Evolutionary conservation across 92 coral and sea anemone species (phyloP), one percentile per base, ranked within the genome.

Genomic region (Zoanthus sansibaricus): DNA sequence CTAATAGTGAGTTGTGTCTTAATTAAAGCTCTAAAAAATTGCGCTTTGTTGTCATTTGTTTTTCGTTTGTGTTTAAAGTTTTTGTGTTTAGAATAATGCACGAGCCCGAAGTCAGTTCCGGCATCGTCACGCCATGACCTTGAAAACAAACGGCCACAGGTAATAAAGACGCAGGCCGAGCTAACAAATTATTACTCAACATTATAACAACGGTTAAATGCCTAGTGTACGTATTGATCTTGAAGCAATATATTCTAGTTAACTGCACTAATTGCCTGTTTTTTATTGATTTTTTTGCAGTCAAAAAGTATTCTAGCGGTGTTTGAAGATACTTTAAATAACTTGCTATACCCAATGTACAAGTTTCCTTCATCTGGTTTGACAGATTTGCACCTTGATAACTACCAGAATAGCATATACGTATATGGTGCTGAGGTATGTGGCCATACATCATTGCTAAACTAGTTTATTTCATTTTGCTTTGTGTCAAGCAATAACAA

Each of bases 381-480:
- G 9, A 86, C 76, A 16, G 82, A 88, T 56, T 70, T 97, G 33
- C 46, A 89, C 30, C 87, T 87, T 25, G 98, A 97, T 85, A 72
- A 88, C 49, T 89, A 90, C 82, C 89, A 93, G 14, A 90, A 89
- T 66, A 86, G 86, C 31, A 86, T 95, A 30, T 95, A 88, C 33
- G 97, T 89, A 45, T 95, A 90, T 76, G 99, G 99, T 84, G 90
- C 93, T 33, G 94, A 97, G 99, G 99, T 97, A 95, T 47, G 91
- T 44, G n/a, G 69, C 69, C 32, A 32, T 25, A 25, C 25, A 25
- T 62, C n/a, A 62, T 62, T 14, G 20, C 14, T 14, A 14, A 62
- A 62, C 21, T 62, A 62, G 9, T 37, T 37, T 37, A 37, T 7
- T 20, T n/a, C 8, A 62, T 5, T 20, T 62, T 62, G 20, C 25